Base-by-base conservation (phyloP, 1,140 invertebrate species). In the Nymphalis io region DNA sequence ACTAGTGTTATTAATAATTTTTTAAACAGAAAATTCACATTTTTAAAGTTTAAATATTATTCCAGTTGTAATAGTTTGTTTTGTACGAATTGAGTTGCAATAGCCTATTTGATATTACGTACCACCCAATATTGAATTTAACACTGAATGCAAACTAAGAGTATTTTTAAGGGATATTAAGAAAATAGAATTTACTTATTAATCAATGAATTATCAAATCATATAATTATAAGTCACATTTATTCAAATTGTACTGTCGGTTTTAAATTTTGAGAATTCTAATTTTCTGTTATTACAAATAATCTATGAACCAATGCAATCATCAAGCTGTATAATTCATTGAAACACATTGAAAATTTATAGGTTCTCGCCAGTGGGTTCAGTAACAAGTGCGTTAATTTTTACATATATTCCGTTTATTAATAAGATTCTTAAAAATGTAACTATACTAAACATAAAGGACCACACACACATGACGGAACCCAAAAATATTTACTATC, bases 371-470 rank as follows among this genome's bases (percentile, higher is more conserved):
- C 48, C 60, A 33, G 60, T 63, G 60, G 60, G 23, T 51, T 63
- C 38, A 51, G 60, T 63, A 63, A 63, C 60, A 63, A 63, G 60
- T 63, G 60, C 60, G 33, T 63, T 51, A 27, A 55, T 21, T 55
- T 51, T 63, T 55, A 55, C 51, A 27, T 27, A 27, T 27, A 55
- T 23, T 55, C 51, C 51, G n/a, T 23, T 55, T 23, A 55, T 23
- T 23, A 20, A 27, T 23, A 55, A 23, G 27, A 27, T 55, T 15
- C 51, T 12, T 55, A 55, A 55, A 55, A 55, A 51, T 51, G 46
- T 51, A 51, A 51, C 23, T 55, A 23, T 55, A 27, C 15, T 23
- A 55, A 23, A 55, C 11, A 27, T 27, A 55, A 55, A 27, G 13
- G 51, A 55, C 51, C 23, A 27, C 51, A 20, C 46, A 51, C 46